Evolutionary conservation across 2,888 invertebrate species (phyloP), one percentile per base, ranked within the genome.

Genomic region (Caenorhabditis sp.): DNA sequence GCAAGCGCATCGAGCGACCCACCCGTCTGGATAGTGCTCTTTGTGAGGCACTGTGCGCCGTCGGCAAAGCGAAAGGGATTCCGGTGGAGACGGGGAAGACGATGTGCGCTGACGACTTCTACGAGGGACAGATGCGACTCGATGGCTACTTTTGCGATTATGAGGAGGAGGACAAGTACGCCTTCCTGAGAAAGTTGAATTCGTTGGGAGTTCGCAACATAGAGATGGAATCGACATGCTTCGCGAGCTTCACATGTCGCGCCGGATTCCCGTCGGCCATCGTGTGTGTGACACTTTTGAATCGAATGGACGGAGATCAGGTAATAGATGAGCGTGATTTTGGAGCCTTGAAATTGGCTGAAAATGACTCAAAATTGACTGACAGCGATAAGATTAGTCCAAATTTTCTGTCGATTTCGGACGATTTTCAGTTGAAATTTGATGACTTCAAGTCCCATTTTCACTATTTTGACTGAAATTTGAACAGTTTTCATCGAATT

Each of bases 101-200:
- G 0, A 95, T 98, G 95, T 97, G 98, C 93, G 96, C 98, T 12
- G 95, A 96, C 92, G 98, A 98, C 93, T 99, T 99, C 93, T 99
- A 98, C 93, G 98, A 99, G 94, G 97, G 97, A 38, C 98, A 98
- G 94, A 97, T 96, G 22, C 95, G 98, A 54, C 93, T 97, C 87
- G 98, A 98, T 93, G 98, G 98, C 1, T 97, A 97, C 5, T 97
- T 98, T 93, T 98, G 98, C 93, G 96, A 97, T 90, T 97, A 96
- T 93, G 95, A 95, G 2, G 96, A 96, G 92, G 93, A 94, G n/a
- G 97, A 98, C 86, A 97, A 97, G 93, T 95, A 96, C 94, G 95
- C 95, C 63, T 98, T 96, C 92, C 93, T 98, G 89, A 94, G 95
- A 88, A 94, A 95, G 87, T 92, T 97, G 84, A 80, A 91, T 31